Base-by-base conservation (phyloP, 2,888 invertebrate genomes). In the Yponomeuta plumbellus region DNA sequence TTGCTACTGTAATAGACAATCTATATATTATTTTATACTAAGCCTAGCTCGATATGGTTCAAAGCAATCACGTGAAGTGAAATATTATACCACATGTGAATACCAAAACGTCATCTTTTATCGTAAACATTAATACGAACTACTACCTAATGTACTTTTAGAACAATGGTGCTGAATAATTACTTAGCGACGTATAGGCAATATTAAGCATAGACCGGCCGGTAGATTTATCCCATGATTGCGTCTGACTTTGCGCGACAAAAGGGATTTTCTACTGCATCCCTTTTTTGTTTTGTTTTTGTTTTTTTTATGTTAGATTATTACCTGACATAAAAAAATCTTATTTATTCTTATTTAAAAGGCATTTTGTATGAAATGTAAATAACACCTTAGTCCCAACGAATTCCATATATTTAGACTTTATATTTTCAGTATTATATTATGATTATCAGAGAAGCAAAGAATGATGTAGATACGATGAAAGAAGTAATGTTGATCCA, bases 31-130 rank as follows among this genome's bases (percentile, higher is more conserved):
- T 13, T 17, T 52, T 52, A 52, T 17, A 52, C 13, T 52, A 52
- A 17, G 44, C 17, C 17, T 52, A 52, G 44, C 17, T 17, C 23
- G 59, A 59, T 11, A 59, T 22, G 59, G 11, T 22, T 59, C 23
- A 52, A 17, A 52, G 44, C 59, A 22, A 59, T 59, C 59, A 59
- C 22, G 59, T 59, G 59, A 22, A 21, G 21, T 52, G 44, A 52
- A 52, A 59, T 11, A 59, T 23, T 59, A 59, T 23, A 59, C 59
- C 21, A 62, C 26, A 39, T 62, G 17, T 62, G 26, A 62, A 62
- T 62, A 62, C 21, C 62, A 62, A 62, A 26, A 20, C 62, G 34
- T 23, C 62, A 34, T n/a, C 13, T 62, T 34, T 62, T 52, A 17
- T 59, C 21, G n/a, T 26, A 62, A 23, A 62, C 62, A 34, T 11